A percentile compares a stretch with the other conserved stretches of the same genome.
Evolutionary conservation across 2,113 vertebrate genomes (phyloP).

Genomic region (Suricata suricatta): DNA sequence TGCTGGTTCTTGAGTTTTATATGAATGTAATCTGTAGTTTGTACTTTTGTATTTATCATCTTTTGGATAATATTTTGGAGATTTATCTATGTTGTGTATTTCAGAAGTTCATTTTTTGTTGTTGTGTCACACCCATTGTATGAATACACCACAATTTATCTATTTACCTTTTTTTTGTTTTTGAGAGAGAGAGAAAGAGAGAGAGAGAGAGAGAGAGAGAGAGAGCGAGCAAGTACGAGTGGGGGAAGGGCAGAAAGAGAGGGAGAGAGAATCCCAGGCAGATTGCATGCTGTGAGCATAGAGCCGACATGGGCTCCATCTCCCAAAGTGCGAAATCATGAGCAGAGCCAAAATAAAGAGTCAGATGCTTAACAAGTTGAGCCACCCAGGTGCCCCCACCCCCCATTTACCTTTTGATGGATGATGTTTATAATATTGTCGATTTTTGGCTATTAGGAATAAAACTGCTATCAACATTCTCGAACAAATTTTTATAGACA

Average conservation of each 20-base stretch:
- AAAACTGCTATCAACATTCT: neutral
- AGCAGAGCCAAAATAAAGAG: too few relatives aligned
- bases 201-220: too few relatives aligned
- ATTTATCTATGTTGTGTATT: neutral
- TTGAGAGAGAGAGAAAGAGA: too few relatives aligned
- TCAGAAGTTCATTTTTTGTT: neutral
- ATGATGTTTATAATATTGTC: neutral
- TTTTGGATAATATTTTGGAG: neutral
- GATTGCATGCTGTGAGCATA: too few relatives aligned
- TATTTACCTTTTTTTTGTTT: too few relatives aligned
- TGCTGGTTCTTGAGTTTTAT: neutral
- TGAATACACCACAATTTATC: neutral
- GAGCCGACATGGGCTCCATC: too few relatives aligned
- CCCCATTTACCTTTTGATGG: neutral
- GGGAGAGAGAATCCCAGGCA: too few relatives aligned
- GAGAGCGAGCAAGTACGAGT: too few relatives aligned
- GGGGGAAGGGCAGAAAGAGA: too few relatives aligned
- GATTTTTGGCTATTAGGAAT: neutral
- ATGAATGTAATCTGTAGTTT: neutral
- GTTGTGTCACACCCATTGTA: neutral
- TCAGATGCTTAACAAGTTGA: too few relatives aligned
- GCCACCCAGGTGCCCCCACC: too few relatives aligned
- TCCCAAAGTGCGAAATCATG: too few relatives aligned
- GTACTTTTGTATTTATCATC: neutral
- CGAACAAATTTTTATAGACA: neutral